Percentiles rank a stretch among this genome's conserved stretches.
phyloP scores from a whole-genome alignment of 2,113 vertebrate species.

The Malaclemys terrapin region DNA sequence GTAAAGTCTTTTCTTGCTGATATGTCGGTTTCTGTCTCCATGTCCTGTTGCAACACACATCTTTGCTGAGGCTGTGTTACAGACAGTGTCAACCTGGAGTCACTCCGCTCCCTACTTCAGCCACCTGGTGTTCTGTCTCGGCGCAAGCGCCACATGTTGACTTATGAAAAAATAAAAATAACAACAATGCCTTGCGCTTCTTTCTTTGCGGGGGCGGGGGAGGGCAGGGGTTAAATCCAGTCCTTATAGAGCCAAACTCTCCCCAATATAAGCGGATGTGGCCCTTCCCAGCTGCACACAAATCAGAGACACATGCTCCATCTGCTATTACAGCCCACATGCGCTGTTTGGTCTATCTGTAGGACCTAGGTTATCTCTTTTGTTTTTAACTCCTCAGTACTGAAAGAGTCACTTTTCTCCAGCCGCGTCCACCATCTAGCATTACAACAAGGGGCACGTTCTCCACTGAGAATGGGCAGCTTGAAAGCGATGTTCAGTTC shows the following conservation, averaged over 20 bases:
- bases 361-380: not conserved
- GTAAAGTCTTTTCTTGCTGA: not conserved
- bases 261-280: conserved; percentile 66
- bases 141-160: not conserved
- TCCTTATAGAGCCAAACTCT: conserved; percentile 48
- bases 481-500: not conserved
- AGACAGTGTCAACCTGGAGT: not conserved
- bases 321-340: conserved; percentile 24
- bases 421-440: accelerated
- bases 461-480: accelerated
- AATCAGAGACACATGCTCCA: conserved; percentile 64
- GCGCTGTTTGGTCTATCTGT: not conserved
- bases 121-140: not conserved
- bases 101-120: not conserved
- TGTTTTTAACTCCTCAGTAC: not conserved
- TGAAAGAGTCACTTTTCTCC: not conserved
- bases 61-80: not conserved
- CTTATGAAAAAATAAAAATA: not conserved
- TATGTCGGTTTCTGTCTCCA: not conserved
- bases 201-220: not conserved
- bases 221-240: conserved; percentile 66
- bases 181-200: not conserved
- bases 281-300: conserved; percentile 64
- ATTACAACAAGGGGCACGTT: accelerated
- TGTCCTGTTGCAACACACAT: not conserved